Evolutionary conservation across 2,797 vertebrate species (phyloP).

Genomic region (Sylvia borin): DNA sequence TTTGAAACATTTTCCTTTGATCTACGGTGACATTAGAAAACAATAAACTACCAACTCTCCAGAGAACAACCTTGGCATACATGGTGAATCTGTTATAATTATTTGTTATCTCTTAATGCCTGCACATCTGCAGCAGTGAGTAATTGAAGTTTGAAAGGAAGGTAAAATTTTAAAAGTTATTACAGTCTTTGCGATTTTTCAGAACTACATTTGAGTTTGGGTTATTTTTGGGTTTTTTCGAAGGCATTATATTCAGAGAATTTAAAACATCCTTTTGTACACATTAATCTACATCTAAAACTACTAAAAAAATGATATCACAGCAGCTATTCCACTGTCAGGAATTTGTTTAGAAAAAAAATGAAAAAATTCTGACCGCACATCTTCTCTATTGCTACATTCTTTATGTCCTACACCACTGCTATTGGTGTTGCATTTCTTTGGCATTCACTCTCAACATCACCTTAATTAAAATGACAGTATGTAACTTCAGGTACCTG

Average conservation of each 20-base stretch:
- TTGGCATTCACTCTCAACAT: neutral
- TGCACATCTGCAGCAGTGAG: conserved; percentile 19
- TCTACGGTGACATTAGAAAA: conserved; percentile 14
- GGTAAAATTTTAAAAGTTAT: conserved; percentile 17
- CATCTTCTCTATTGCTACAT: neutral
- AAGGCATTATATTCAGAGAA: neutral
- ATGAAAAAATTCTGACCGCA: neutral
- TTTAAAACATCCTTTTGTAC: neutral
- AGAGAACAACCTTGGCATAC: conserved; percentile 21
- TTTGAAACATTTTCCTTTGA: conserved; percentile 36
- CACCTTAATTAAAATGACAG: neutral
- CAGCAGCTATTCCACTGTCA: neutral
- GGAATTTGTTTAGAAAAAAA: neutral
- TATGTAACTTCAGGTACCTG: neutral
- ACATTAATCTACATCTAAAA: neutral
- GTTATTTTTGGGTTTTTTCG: neutral
- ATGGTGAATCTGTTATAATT: conserved; percentile 9
- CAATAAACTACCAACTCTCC: neutral
- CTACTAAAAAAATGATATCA: neutral
- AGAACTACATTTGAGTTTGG: neutral
- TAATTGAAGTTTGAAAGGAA: conserved; percentile 25
- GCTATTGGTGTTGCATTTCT: neutral
- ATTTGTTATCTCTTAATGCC: conserved; percentile 45
- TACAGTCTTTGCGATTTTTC: neutral
- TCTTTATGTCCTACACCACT: neutral